phyloP scores from a whole-genome alignment of 1,140 invertebrate species.

The Dendroctonus ponderosae region DNA sequence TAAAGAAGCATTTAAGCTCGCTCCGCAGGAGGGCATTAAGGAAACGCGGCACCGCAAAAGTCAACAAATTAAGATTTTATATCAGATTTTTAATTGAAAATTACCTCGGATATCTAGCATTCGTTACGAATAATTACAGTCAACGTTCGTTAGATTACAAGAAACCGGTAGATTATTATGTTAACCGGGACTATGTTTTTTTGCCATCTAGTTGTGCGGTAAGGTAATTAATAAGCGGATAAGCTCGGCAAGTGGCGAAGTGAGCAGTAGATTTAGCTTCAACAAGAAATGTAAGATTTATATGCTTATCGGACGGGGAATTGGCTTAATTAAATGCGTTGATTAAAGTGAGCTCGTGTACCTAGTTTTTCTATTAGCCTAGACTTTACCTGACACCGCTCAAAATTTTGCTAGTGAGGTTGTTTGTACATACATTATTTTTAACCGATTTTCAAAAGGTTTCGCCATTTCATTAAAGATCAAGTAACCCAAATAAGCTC shows the following conservation, averaged over 20 bases:
- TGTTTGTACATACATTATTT: no score
- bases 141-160: conserved; percentile 12
- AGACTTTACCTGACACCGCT: no score
- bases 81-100: conserved; percentile 19
- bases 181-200: conserved; percentile 12
- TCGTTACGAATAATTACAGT: conserved; percentile 15
- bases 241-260: neutral
- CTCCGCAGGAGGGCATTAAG: conserved; percentile 6
- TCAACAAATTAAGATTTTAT: conserved; percentile 14
- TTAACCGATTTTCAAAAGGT: no score
- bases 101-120: conserved; percentile 16
- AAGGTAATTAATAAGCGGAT: conserved; percentile 12
- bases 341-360: no score
- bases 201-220: neutral
- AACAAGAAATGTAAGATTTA: no score
- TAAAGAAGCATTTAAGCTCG: neutral
- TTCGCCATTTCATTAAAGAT: no score
- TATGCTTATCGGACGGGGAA: no score
- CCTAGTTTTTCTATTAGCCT: no score
- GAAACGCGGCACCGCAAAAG: neutral
- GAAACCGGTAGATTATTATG: conserved; percentile 6
- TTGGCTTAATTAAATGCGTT: no score
- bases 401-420: no score
- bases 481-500: no score
- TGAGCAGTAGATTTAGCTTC: no score